phyloP scores from a whole-genome alignment of 1,140 invertebrate genomes.

The Bombus turneri region DNA sequence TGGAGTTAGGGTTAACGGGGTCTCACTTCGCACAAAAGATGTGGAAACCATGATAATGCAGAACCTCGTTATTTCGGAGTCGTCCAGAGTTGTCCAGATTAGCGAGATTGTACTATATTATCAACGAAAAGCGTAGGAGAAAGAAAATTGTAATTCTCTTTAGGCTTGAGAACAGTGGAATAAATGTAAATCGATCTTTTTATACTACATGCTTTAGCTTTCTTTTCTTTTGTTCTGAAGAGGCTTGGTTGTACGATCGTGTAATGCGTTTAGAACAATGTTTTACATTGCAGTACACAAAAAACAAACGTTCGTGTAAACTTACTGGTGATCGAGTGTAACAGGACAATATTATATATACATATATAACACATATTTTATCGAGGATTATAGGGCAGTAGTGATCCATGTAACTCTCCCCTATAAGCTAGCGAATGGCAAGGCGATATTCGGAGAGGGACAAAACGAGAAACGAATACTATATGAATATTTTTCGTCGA shows the following conservation, averaged over 20 bases:
- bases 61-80: background rate
- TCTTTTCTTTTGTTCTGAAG: background rate
- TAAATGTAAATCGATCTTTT: background rate
- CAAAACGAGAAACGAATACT: background rate
- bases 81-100: background rate
- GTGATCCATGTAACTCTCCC: conserved; percentile 36
- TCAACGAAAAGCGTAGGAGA: background rate
- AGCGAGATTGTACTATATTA: background rate
- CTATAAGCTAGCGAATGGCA: conserved; percentile 23
- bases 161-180: background rate
- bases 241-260: background rate
- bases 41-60: background rate
- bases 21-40: background rate
- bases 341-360: conserved; percentile 76
- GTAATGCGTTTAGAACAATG: background rate
- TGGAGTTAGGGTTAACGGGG: background rate
- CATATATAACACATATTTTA: conserved; percentile 46
- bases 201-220: background rate
- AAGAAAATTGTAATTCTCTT: background rate
- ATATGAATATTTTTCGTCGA: conserved; percentile 14
- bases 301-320: conserved; percentile 46
- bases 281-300: background rate
- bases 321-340: conserved; percentile 71
- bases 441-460: background rate
- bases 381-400: conserved; percentile 45